phyloP scores from a whole-genome alignment of 37 sponge, comb jelly and placozoan species.

The Aplysina aerophoba region DNA sequence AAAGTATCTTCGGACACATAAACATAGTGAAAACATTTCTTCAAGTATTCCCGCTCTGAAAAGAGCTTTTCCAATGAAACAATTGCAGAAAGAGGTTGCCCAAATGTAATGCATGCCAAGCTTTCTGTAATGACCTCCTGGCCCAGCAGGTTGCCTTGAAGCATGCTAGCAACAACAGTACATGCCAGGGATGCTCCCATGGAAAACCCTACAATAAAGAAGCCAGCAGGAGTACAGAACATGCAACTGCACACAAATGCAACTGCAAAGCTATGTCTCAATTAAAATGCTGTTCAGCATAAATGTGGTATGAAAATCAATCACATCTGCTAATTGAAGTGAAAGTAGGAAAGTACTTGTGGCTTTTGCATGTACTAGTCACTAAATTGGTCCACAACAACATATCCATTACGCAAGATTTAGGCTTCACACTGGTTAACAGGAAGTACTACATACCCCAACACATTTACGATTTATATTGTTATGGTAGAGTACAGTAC shows the following conservation, averaged over 20 bases:
- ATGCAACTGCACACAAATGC: background rate
- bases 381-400: too few species aligned
- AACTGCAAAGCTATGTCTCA: background rate
- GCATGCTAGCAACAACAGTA: slow-evolving; percentile 40
- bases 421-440: too few species aligned
- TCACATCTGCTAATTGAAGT: too few species aligned
- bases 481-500: background rate
- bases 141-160: slow-evolving; percentile 23
- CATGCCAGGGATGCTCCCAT: slow-evolving; percentile 66
- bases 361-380: too few species aligned
- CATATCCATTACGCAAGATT: too few species aligned
- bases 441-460: too few species aligned
- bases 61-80: background rate
- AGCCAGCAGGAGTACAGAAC: background rate
- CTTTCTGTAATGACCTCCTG: slow-evolving; percentile 4
- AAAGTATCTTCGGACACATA: too few species aligned
- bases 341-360: too few species aligned
- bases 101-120: slow-evolving; percentile 59
- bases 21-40: too few species aligned
- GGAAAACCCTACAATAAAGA: slow-evolving; percentile 45
- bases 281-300: too few species aligned
- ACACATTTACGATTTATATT: too few species aligned
- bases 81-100: slow-evolving; percentile 41
- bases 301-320: too few species aligned
- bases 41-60: background rate